phyloP scores from a whole-genome alignment of 2,888 invertebrate genomes.

The Watsonalla binaria region DNA sequence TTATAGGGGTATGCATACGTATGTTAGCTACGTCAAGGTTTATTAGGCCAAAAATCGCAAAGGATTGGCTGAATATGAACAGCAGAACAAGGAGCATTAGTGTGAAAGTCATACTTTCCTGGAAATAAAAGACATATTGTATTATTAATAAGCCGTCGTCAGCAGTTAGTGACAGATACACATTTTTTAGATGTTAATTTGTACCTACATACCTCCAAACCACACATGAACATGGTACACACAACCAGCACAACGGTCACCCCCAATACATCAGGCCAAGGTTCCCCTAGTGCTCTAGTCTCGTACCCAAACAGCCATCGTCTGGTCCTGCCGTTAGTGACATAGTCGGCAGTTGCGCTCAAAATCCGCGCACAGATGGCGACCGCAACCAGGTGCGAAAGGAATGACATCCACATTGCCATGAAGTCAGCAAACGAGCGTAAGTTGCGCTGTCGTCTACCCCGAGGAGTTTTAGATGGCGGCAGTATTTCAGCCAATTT shows the following conservation, averaged over 20 bases:
- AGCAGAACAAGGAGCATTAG: conserved; percentile 60
- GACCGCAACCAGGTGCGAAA: conserved; percentile 78
- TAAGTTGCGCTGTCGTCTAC: conserved; percentile 64
- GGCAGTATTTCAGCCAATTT: conserved; percentile 61
- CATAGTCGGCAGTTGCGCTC: conserved; percentile 81
- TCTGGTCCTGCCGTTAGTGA: conserved; percentile 78
- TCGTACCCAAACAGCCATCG: conserved; percentile 80
- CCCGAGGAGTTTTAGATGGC: conserved; percentile 55
- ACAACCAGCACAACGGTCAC: conserved; percentile 80
- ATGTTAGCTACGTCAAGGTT: conserved; percentile 69
- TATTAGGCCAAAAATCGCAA: conserved; percentile 67
- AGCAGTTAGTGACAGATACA: no score
- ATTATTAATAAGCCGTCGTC: neutral
- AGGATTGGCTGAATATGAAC: conserved; percentile 70
- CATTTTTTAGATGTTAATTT: no score
- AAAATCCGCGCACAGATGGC: conserved; percentile 81
- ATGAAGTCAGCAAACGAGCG: conserved; percentile 77
- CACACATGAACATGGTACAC: conserved; percentile 81
- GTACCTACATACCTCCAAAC: conserved; percentile 71
- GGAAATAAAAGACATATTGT: conserved; percentile 23
- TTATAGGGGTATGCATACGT: conserved; percentile 65
- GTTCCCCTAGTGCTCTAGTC: conserved; percentile 78
- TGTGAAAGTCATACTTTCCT: conserved; percentile 74
- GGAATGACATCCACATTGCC: conserved; percentile 79
- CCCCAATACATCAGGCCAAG: conserved; percentile 81